Percentiles rank a stretch among this genome's conserved stretches.
These are phyloP conservation scores for Chrysolina haemoptera DNA, from an alignment of 2,888 invertebrate genomes.

Conservation along the genomic window DNA sequence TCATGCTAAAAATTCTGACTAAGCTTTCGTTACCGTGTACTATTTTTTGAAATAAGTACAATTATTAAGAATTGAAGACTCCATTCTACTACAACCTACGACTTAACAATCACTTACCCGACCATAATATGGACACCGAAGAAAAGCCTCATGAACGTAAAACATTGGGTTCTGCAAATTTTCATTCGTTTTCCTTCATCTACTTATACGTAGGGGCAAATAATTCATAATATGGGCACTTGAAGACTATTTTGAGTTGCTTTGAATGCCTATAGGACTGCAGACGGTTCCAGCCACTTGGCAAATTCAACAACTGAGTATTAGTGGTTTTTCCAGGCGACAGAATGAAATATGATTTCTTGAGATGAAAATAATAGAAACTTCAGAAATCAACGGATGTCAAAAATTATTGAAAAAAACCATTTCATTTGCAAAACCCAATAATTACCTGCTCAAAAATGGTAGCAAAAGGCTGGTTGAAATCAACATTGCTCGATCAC, in stretches of 20 bases:
- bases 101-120: constrained; percentile 41
- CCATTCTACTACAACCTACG: constrained; percentile 41
- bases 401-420: too few species aligned
- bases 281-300: too few species aligned
- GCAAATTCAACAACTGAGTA: too few species aligned
- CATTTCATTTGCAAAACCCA: constrained; percentile 16
- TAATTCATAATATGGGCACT: too few species aligned
- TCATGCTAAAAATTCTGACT: constrained; percentile 43
- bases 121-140: constrained; percentile 44
- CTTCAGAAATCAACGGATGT: neutral
- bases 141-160: constrained; percentile 40
- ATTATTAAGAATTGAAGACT: constrained; percentile 41
- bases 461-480: constrained; percentile 55
- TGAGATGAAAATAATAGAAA: too few species aligned
- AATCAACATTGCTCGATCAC: constrained; percentile 47
- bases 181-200: neutral
- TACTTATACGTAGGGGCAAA: too few species aligned
- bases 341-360: too few species aligned
- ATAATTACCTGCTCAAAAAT: constrained; percentile 34
- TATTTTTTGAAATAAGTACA: constrained; percentile 42
- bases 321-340: too few species aligned
- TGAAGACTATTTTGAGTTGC: too few species aligned
- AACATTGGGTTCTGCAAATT: constrained; percentile 6
- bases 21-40: constrained; percentile 28
- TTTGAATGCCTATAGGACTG: too few species aligned